A percentile compares a stretch with the other conserved stretches of the same genome.
These are phyloP conservation scores for Microcaecilia unicolor DNA, from an alignment of 2,797 vertebrate species.

Conservation along the genomic window DNA sequence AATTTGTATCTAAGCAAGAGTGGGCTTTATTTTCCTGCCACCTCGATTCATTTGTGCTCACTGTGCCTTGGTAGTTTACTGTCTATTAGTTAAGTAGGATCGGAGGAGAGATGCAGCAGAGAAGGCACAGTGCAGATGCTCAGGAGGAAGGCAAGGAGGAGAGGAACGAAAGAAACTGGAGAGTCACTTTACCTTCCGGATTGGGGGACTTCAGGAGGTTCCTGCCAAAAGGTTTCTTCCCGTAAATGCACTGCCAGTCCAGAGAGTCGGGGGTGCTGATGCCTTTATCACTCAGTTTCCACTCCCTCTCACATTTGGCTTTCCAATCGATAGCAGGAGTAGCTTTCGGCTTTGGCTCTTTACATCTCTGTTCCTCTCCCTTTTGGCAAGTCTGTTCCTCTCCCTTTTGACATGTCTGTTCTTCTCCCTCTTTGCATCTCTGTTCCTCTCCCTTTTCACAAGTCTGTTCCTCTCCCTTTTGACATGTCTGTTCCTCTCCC, in stretches of 20 bases:
- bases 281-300: constrained; percentile 29
- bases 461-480: neutral
- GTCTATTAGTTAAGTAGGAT: too few relatives aligned
- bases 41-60: too few relatives aligned
- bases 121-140: too few relatives aligned
- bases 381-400: neutral
- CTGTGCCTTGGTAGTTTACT: too few relatives aligned
- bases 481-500: too few relatives aligned
- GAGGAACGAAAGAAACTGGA: fast-evolving
- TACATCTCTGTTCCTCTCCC: neutral
- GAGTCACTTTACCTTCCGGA: constrained; percentile 63
- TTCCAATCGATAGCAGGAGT: constrained; percentile 37
- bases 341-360: neutral
- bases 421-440: too few relatives aligned
- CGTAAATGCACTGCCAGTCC: constrained; percentile 57
- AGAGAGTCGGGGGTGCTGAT: constrained; percentile 34
- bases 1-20: too few relatives aligned
- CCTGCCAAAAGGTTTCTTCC: constrained; percentile 56
- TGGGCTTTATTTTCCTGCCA: too few relatives aligned
- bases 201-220: constrained; percentile 65
- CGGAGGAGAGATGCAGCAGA: neutral
- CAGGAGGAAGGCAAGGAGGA: too few relatives aligned
- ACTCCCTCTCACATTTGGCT: constrained; percentile 40
- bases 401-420: too few relatives aligned
- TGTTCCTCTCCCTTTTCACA: neutral